Evolutionary conservation across 2,888 invertebrate genomes (phyloP).

Genomic region (Koerneria pararmatus): DNA sequence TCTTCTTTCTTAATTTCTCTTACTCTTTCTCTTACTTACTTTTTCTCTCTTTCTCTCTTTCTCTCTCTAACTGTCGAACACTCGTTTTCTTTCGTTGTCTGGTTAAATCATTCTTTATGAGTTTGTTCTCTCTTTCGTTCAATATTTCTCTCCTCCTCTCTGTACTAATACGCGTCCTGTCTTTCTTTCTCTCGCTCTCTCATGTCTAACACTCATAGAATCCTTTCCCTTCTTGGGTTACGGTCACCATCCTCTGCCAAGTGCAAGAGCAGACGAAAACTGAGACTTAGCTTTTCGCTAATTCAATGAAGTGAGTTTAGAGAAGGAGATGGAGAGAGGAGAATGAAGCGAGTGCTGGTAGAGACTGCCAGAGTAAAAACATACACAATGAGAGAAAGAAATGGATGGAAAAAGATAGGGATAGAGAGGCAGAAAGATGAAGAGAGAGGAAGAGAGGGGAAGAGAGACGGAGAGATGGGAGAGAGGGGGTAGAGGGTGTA

Average conservation of each 20-base stretch:
- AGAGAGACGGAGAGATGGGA: neutral
- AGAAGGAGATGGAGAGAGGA: neutral
- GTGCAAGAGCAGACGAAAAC: neutral
- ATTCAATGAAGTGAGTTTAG: neutral
- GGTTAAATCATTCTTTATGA: too few relatives aligned
- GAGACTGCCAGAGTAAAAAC: neutral
- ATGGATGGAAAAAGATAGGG: neutral
- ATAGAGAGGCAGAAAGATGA: neutral
- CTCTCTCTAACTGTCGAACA: too few relatives aligned
- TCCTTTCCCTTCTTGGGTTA: too few relatives aligned
- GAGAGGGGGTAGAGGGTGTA: slow-evolving; percentile 4
- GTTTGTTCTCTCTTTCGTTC: neutral
- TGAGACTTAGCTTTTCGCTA: neutral
- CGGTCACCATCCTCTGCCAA: neutral
- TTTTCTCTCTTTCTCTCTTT: too few relatives aligned
- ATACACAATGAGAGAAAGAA: neutral
- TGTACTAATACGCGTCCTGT: neutral
- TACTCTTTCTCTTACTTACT: too few relatives aligned
- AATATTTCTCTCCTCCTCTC: neutral
- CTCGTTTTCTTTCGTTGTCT: too few relatives aligned
- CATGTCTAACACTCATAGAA: neutral
- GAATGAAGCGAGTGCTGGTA: neutral
- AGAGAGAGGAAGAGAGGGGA: neutral
- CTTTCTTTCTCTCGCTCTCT: neutral
- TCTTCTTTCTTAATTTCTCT: too few relatives aligned